Evolutionary conservation across 2,797 vertebrate species (phyloP).

Genomic region (Molossus molossus): DNA sequence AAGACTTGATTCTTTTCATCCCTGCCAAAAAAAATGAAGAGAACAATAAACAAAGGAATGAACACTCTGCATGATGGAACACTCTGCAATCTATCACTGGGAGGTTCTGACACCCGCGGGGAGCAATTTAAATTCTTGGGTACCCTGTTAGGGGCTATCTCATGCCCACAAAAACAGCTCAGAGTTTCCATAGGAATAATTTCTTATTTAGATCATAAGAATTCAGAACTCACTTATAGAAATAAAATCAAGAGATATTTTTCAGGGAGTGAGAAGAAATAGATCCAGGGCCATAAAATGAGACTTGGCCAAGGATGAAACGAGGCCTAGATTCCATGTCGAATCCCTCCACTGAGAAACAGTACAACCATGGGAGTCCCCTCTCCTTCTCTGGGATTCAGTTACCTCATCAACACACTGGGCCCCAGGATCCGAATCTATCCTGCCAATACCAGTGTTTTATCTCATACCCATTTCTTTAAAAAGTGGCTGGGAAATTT

Average conservation of each 20-base stretch:
- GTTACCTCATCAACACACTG: neutral
- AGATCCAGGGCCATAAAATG: neutral
- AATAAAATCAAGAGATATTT: slow-evolving; percentile 47
- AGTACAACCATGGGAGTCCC: accelerated
- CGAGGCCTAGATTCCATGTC: neutral
- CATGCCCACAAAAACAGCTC: neutral
- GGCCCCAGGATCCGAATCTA: neutral
- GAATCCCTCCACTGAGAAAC: neutral
- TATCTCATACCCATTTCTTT: neutral
- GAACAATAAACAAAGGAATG: no score
- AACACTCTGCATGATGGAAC: neutral
- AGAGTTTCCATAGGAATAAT: neutral
- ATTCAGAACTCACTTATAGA: slow-evolving; percentile 25
- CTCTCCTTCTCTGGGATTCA: neutral
- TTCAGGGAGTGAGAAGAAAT: neutral
- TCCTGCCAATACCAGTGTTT: neutral
- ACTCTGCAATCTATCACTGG: neutral
- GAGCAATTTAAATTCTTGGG: neutral
- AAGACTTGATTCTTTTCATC: slow-evolving; percentile 64
- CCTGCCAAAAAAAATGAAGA: slow-evolving; percentile 27
- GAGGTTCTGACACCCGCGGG: neutral
- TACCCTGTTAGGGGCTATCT: neutral
- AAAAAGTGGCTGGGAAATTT: neutral
- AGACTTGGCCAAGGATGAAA: neutral
- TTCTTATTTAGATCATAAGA: neutral